These are phyloP conservation scores for Bubo scandiacus DNA, from an alignment of 2,113 vertebrate species.

Conservation along the genomic window DNA sequence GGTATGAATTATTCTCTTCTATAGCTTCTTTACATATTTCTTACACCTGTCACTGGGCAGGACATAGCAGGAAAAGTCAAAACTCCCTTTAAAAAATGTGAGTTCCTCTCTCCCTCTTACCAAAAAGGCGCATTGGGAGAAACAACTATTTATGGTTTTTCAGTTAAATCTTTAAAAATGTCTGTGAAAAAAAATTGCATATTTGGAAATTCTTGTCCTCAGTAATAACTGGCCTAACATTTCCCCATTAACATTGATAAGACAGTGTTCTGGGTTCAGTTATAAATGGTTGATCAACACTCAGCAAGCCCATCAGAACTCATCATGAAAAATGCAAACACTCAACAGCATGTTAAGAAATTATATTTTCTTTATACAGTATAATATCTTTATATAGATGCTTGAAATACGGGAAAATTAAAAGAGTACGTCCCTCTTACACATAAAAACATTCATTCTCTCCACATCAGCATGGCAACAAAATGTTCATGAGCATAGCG, in stretches of 20 bases:
- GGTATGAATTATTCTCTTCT: not conserved
- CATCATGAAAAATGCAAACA: not conserved
- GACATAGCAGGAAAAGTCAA: not conserved
- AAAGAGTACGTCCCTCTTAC: not conserved
- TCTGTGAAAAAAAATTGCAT: not conserved
- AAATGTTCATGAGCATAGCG: not conserved
- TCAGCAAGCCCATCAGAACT: not conserved
- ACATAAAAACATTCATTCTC: not conserved
- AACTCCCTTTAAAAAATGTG: not conserved
- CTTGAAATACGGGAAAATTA: not conserved
- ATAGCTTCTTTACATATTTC: not conserved
- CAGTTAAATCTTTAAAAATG: not conserved
- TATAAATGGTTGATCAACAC: not conserved
- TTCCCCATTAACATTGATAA: not conserved
- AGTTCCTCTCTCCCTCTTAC: not conserved
- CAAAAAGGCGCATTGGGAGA: not conserved
- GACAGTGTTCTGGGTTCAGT: not conserved
- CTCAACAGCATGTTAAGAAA: not conserved
- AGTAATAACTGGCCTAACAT: not conserved
- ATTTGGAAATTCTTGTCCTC: not conserved
- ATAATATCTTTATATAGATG: not conserved
- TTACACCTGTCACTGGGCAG: not conserved
- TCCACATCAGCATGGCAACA: not conserved
- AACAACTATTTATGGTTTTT: not conserved
- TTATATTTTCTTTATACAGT: not conserved